Evolutionary conservation across 2,113 vertebrate species (phyloP).

Genomic region (Brachyhypopomus occidentalis): DNA sequence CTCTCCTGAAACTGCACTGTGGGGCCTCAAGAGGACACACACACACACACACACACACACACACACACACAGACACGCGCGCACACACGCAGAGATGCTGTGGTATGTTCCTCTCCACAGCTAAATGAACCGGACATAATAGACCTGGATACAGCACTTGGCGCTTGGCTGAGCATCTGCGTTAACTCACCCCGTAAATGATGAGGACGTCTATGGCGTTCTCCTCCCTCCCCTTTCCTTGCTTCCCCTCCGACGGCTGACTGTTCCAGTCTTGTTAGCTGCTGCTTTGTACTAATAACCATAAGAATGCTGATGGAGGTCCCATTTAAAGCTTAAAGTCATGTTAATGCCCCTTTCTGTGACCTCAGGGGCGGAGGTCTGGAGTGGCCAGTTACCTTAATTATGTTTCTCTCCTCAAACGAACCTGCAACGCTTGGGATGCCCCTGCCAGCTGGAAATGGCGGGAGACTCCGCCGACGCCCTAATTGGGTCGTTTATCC

Average conservation of each 20-base stretch:
- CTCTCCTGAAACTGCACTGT: conserved; percentile 34
- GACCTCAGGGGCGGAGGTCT: background rate
- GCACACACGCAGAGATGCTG: background rate
- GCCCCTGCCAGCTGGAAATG: background rate
- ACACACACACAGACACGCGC: no score
- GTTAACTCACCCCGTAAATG: conserved; percentile 11
- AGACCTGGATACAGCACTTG: conserved; percentile 28
- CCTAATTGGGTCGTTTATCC: conserved; percentile 7
- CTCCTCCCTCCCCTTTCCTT: background rate
- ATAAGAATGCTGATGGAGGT: no score
- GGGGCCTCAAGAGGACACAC: background rate
- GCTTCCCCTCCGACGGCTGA: background rate
- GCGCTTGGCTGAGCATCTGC: conserved; percentile 34
- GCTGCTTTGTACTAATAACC: no score
- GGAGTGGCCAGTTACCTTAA: background rate
- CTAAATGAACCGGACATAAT: conserved; percentile 35
- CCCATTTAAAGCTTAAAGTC: background rate
- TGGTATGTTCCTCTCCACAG: conserved; percentile 10
- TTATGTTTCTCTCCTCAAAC: background rate
- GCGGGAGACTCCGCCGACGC: background rate
- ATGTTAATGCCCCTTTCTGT: background rate
- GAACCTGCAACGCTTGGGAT: background rate
- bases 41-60: background rate
- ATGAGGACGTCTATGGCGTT: conserved; percentile 16
- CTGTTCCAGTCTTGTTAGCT: background rate